These are phyloP conservation scores for Orthonyx spaldingii DNA, from an alignment of 2,113 vertebrate genomes.

Conservation along the genomic window DNA sequence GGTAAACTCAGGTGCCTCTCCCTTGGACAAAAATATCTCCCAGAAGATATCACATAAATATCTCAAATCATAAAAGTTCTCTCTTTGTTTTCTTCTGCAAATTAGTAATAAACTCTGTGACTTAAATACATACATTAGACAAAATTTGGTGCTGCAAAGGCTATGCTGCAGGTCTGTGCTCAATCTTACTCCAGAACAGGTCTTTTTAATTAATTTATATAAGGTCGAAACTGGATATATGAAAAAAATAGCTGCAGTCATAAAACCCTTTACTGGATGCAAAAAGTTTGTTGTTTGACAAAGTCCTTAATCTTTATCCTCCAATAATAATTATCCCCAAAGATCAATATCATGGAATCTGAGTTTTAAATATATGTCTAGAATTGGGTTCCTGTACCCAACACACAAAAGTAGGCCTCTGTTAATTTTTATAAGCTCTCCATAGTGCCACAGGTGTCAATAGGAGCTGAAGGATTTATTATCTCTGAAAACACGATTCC, in stretches of 20 bases:
- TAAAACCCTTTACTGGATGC: background rate
- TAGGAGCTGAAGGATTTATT: background rate
- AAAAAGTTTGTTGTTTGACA: background rate
- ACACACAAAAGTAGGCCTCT: background rate
- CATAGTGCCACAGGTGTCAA: background rate
- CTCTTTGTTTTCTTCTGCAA: background rate
- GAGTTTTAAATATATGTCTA: background rate
- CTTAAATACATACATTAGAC: background rate
- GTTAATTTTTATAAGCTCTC: background rate
- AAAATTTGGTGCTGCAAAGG: background rate
- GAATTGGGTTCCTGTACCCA: background rate
- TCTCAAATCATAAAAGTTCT: background rate
- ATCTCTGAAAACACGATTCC: background rate
- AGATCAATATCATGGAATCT: background rate
- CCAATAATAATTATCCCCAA: background rate
- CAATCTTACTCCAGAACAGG: background rate
- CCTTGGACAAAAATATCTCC: background rate
- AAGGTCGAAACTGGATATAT: background rate
- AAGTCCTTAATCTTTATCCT: background rate
- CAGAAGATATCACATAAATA: background rate
- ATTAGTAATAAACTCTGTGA: background rate
- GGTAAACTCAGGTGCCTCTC: background rate
- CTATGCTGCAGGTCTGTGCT: background rate
- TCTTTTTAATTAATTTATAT: background rate
- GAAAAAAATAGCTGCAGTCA: background rate